Conservation (phyloP, 1,140 invertebrate genomes). For the Philopotamus ludificatus region DNA sequence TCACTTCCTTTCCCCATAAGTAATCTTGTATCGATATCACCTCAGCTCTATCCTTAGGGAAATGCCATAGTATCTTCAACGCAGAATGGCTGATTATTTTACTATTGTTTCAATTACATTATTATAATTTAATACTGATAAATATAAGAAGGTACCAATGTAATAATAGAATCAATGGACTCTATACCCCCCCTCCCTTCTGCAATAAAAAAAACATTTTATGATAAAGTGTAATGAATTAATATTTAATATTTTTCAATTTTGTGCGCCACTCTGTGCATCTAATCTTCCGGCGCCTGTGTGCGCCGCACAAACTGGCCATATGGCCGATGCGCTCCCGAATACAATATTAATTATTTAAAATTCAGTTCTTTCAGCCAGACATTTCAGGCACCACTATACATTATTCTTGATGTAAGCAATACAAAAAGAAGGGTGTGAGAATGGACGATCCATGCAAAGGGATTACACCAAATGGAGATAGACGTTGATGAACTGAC, state of each 20-base stretch:
- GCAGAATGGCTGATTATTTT: no score
- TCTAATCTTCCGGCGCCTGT: no score
- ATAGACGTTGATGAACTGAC: constrained; percentile 29
- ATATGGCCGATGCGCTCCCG: no score
- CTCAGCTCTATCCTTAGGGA: constrained; percentile 6
- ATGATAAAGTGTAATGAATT: no score
- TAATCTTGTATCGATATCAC: constrained; percentile 30
- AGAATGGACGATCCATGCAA: constrained; percentile 6
- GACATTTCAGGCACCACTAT: not conserved
- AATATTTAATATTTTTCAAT: no score
- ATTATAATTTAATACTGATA: not conserved
- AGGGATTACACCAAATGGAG: constrained; percentile 24
- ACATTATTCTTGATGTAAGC: not conserved
- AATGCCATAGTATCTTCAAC: not conserved
- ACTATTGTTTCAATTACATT: not conserved
- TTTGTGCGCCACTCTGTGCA: no score
- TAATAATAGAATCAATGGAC: no score
- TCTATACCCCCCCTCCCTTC: no score
- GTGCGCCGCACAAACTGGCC: no score
- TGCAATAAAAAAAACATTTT: no score
- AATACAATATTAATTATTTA: no score
- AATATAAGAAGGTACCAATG: not conserved
- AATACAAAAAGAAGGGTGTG: constrained; percentile 6
- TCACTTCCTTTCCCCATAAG: constrained; percentile 9
- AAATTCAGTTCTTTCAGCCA: not conserved